Evolutionary conservation across 2,888 invertebrate genomes (phyloP).

Genomic region (Eueremaeus valkanovi): DNA sequence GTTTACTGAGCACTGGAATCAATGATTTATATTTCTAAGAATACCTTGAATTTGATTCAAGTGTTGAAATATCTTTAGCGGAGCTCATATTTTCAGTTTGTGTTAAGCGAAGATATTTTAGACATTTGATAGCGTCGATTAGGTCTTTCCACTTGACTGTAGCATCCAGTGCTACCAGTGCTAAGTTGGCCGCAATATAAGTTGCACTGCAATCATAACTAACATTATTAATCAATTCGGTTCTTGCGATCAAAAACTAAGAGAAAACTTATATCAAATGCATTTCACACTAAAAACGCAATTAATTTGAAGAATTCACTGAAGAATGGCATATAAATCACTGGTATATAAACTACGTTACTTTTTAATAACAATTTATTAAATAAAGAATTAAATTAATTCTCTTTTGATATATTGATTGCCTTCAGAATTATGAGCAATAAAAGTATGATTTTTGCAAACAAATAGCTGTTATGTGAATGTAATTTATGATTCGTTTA

Average conservation of each 20-base stretch:
- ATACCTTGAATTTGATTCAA: background rate
- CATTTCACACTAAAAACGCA: background rate
- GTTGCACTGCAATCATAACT: background rate
- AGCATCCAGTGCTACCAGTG: conserved; percentile 1
- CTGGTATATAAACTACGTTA: background rate
- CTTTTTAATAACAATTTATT: too few species aligned
- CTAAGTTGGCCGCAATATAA: background rate
- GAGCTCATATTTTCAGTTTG: background rate
- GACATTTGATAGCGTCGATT: conserved; percentile 9
- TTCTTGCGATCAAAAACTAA: background rate
- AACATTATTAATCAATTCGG: background rate
- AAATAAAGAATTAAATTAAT: conserved; percentile 2
- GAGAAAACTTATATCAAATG: background rate
- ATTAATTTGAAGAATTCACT: background rate
- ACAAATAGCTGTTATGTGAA: too few species aligned
- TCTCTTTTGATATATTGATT: background rate
- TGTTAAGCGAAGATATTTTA: background rate
- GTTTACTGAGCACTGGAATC: too few species aligned
- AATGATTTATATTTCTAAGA: too few species aligned
- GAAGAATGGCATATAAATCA: background rate
- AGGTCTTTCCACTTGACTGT: conserved; percentile 3
- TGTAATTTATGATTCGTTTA: too few species aligned
- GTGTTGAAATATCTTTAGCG: background rate
- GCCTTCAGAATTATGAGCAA: background rate
- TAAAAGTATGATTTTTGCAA: too few species aligned